Base-by-base conservation (phyloP, 2,113 vertebrate species). In the Anoura caudifer region DNA sequence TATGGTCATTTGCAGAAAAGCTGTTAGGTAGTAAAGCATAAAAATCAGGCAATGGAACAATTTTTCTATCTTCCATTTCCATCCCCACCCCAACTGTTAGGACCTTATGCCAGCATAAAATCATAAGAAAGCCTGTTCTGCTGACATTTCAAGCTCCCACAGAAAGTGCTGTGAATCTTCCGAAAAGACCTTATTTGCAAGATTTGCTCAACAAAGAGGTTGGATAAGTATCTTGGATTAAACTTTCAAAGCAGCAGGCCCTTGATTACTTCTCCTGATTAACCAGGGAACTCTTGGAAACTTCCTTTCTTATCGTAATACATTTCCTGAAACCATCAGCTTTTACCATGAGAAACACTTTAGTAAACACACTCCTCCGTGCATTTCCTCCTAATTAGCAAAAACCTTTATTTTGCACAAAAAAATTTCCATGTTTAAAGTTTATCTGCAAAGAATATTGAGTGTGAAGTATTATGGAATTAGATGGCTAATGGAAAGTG, bases 221-320 rank as follows among this genome's bases (percentile, higher is more conserved):
- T 90, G 92, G 95, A 95, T 97, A 97, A 97, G 77, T 87, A 95
- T 95, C 94, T 95, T 87, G 93, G 87, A 95, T 97, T 97, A 97
- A 96, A 87, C 93, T 90, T 96, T 95, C 93, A 93, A 95, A 95
- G 96, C 83, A 59, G 86, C 69, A 83, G 91, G 85, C 86, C 89
- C 94, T 97, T 87, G 59, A 36, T 85, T 95, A 77, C 75, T 93
- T 93, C 87, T 76, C 75, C 83, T 28, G 69, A 87, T 97, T 97
- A 97, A 96, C 87, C 65, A 84, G 70, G 63, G 75, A 92, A 95
- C 15, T 43, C 84, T 97, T 85, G 91, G 87, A 96, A 96, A 94
- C 14, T 38, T 33, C 95, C 76, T 63, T 95, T 22, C 84, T 97
- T 95, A 96, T 89, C 86, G 72, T 86, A 95, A 28, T 70, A 41